phyloP scores from a whole-genome alignment of 1,140 invertebrate genomes.

The Drosophila bocki region DNA sequence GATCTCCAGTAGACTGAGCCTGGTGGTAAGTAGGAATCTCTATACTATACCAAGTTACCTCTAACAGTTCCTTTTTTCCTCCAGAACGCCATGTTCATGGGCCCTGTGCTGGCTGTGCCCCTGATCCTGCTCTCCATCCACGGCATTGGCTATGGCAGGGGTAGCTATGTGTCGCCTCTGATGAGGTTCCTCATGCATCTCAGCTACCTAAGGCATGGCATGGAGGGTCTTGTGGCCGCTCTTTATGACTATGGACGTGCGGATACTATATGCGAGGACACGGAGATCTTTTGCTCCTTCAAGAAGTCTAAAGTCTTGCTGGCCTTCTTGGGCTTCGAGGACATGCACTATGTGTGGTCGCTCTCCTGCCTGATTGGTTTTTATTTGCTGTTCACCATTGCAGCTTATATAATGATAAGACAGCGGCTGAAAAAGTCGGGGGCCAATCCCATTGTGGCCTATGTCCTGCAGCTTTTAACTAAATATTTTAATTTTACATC shows the following conservation, averaged over 20 bases:
- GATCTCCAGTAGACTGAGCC: constrained; percentile 89
- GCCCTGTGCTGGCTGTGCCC: constrained; percentile 90
- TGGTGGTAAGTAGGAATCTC: constrained; percentile 88
- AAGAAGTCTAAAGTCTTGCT: constrained; percentile 86
- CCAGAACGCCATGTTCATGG: constrained; percentile 92
- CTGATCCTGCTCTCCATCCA: constrained; percentile 92
- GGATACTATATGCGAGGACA: constrained; percentile 88
- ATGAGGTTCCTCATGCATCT: constrained; percentile 91
- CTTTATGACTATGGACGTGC: constrained; percentile 91
- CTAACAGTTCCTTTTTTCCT: background rate
- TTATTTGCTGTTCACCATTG: constrained; percentile 74
- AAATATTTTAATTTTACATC: constrained; percentile 83
- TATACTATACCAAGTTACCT: background rate
- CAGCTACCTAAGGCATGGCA: constrained; percentile 91
- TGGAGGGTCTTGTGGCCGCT: constrained; percentile 92
- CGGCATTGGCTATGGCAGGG: constrained; percentile 89
- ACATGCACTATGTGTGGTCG: constrained; percentile 72
- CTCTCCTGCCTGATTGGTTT: constrained; percentile 68
- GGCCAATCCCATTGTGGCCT: constrained; percentile 58
- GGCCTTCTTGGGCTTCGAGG: constrained; percentile 77
- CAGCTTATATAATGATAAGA: constrained; percentile 76
- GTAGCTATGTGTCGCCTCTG: constrained; percentile 87
- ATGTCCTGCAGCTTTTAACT: constrained; percentile 60
- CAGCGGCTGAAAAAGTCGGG: constrained; percentile 62
- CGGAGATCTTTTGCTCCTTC: constrained; percentile 90